Evolutionary conservation across 2,888 invertebrate species (phyloP).

Genomic region (Leptothorax acervorum): DNA sequence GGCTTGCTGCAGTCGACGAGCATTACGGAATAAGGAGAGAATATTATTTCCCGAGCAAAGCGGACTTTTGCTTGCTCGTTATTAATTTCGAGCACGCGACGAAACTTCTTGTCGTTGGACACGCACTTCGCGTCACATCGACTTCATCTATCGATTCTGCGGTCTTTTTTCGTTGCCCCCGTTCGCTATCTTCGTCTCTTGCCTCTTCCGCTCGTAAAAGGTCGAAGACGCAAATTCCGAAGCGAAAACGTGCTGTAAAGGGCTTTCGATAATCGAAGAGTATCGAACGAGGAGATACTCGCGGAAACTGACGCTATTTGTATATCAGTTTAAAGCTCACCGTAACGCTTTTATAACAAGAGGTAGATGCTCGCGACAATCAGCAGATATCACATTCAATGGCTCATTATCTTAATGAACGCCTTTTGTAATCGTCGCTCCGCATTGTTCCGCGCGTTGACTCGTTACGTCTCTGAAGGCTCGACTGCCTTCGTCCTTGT

Average conservation of each 20-base stretch:
- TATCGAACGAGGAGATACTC: background rate
- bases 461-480: slow-evolving; percentile 47
- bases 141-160: background rate
- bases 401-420: slow-evolving; percentile 79
- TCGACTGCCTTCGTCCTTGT: background rate
- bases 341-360: background rate
- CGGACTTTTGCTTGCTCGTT: background rate
- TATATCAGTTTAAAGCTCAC: background rate
- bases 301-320: background rate
- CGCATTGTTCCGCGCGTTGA: slow-evolving; percentile 55
- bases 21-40: slow-evolving; percentile 1
- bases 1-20: background rate
- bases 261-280: slow-evolving; percentile 14
- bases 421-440: slow-evolving; percentile 70
- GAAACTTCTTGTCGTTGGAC: background rate
- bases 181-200: background rate
- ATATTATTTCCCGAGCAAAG: background rate
- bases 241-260: background rate
- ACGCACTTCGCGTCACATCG: background rate
- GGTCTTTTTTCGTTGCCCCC: background rate
- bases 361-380: slow-evolving; percentile 48
- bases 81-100: slow-evolving; percentile 19
- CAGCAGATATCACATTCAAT: slow-evolving; percentile 62
- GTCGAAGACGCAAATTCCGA: background rate
- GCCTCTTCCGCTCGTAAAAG: background rate